Evolutionary conservation across 2,888 invertebrate genomes (phyloP).

Genomic region (Crepidodera aurea): DNA sequence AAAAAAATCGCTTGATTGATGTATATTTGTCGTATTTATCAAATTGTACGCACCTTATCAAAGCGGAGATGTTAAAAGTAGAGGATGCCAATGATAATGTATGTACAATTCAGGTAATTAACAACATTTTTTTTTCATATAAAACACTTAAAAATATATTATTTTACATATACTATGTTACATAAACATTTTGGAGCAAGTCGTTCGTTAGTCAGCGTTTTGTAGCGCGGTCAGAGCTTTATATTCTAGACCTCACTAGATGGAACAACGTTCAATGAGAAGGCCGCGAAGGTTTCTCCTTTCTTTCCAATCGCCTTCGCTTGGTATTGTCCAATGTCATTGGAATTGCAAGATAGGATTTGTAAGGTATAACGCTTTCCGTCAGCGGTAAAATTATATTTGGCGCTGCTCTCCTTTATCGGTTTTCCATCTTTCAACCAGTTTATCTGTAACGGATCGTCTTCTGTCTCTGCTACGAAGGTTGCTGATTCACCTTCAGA

Average conservation of each 20-base stretch:
- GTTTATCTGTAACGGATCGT: constrained; percentile 72
- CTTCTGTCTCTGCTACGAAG: constrained; percentile 83
- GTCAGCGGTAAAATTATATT: constrained; percentile 84
- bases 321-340: constrained; percentile 89
- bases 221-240: constrained; percentile 50
- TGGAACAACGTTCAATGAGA: constrained; percentile 82
- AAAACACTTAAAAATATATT: constrained; percentile 53
- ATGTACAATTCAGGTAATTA: constrained; percentile 19
- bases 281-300: constrained; percentile 83
- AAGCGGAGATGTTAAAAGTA: constrained; percentile 46
- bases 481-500: constrained; percentile 80
- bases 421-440: constrained; percentile 95
- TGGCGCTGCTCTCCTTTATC: constrained; percentile 79
- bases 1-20: constrained; percentile 39
- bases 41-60: constrained; percentile 27
- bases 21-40: constrained; percentile 27
- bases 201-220: constrained; percentile 56
- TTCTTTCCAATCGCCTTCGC: constrained; percentile 86
- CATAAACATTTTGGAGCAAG: constrained; percentile 58
- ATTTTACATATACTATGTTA: constrained; percentile 52
- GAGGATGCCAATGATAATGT: constrained; percentile 50
- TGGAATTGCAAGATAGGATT: constrained; percentile 75
- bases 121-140: constrained; percentile 43
- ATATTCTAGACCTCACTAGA: constrained; percentile 61
- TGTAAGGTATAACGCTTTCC: constrained; percentile 81